Evolutionary conservation across 2,797 vertebrate genomes (phyloP), one percentile per base, ranked within the genome.

Genomic region (Apogon hyalosoma): DNA sequence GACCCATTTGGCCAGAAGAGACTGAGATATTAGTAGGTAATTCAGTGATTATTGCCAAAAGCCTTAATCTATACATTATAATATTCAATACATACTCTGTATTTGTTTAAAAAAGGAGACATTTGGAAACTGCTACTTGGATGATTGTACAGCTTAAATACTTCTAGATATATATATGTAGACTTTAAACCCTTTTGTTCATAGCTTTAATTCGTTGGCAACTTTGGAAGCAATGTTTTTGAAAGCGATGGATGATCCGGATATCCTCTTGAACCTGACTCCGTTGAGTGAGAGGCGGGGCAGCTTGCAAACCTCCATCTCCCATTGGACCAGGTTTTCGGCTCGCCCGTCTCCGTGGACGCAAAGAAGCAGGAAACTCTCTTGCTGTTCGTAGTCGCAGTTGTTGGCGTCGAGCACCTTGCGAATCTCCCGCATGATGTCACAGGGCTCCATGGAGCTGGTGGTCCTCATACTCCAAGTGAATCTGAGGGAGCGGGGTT

Each of bases 391-490:
- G 0, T 96, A 98, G 85, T 98, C 96, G 92, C 97, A 98, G 92
- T 95, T 96, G 90, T 98, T 98, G 69, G 95, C 95, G 19, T 98
- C 97, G 83, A 98, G 90, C 77, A 97, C 97, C 88, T 97, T 98
- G 46, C 97, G 95, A 86, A 98, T 98, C 89, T 98, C 97, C 78
- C 95, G 92, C 97, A 98, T 97, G 96, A 98, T 98, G 71, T 98
- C 96, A 0, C 93, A 95, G 0, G 97, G 96, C 93, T 98, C 97
- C 97, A 98, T 97, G 59, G 97, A 97, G 65, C 96, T 97, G 4
- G 97, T 98, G 88, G 97, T 98, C 92, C 97, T 98, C 97, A 98
- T 98, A 74, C 96, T 98, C 97, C 97, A 98, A 0, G 97, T 98
- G 91, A 98, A 98, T 68, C 97, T 89, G 77, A 94, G 88, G 58